phyloP scores from a whole-genome alignment of 1,140 invertebrate species.

The Spodoptera frugiperda region DNA sequence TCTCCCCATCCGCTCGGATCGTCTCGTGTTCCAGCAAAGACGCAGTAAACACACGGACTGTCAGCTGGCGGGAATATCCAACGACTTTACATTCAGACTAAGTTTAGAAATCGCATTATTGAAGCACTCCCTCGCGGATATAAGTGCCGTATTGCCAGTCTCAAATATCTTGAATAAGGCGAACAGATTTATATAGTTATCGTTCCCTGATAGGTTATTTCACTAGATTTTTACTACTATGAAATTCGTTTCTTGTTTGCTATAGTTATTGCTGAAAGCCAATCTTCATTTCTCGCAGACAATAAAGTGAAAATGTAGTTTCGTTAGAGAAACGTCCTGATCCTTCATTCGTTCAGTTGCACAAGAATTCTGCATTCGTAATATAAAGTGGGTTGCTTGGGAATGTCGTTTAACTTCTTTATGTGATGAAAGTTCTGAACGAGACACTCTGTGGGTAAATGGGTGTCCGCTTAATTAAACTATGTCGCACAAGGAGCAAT shows the following conservation, averaged over 20 bases:
- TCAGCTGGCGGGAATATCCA: conserved; percentile 73
- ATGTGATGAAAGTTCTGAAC: conserved; percentile 61
- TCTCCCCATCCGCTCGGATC: conserved; percentile 59
- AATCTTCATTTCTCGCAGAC: conserved; percentile 45
- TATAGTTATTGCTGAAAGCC: conserved; percentile 27
- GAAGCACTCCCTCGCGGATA: conserved; percentile 64
- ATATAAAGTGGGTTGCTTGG: conserved; percentile 58
- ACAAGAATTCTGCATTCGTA: conserved; percentile 69
- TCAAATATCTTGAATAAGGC: conserved; percentile 49
- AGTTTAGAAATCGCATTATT: conserved; percentile 74
- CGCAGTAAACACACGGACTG: conserved; percentile 72
- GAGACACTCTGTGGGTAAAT: conserved; percentile 25
- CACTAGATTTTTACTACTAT: conserved; percentile 34
- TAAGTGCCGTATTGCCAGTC: conserved; percentile 59
- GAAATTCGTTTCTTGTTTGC: conserved; percentile 46
- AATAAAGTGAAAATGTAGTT: conserved; percentile 63
- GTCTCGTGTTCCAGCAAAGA: conserved; percentile 56
- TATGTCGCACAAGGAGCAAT: conserved; percentile 27
- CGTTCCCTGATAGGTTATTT: conserved; percentile 42
- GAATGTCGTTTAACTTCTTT: conserved; percentile 73
- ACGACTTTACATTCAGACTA: conserved; percentile 71
- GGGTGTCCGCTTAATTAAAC: conserved; percentile 32
- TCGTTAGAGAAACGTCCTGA: conserved; percentile 60
- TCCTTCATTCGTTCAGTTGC: conserved; percentile 62
- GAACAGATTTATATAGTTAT: conserved; percentile 37